These are phyloP conservation scores for Xenops minutus DNA, from an alignment of 2,797 vertebrate species.

Conservation along the genomic window DNA sequence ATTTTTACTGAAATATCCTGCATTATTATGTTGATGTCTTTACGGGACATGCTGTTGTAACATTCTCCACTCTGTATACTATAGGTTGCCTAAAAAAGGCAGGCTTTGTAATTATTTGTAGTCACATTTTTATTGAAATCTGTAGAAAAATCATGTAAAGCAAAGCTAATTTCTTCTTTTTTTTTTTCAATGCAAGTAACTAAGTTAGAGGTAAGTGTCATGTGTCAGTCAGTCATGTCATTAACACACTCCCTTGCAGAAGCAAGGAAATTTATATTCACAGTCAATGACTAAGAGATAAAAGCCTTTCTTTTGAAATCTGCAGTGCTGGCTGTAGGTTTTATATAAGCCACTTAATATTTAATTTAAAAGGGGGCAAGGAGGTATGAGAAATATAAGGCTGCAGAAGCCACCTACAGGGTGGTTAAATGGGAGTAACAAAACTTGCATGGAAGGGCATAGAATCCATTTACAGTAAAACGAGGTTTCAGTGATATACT, in stretches of 20 bases:
- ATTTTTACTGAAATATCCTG: constrained; percentile 93
- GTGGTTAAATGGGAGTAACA: background rate
- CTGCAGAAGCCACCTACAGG: background rate
- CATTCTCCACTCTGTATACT: constrained; percentile 72
- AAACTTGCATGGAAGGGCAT: constrained; percentile 3
- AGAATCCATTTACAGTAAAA: constrained; percentile 1
- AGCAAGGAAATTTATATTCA: constrained; percentile 6
- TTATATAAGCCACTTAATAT: constrained; percentile 23
- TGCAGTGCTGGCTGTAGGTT: constrained; percentile 30
- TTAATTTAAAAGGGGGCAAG: background rate
- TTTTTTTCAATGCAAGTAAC: constrained; percentile 67
- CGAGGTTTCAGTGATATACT: background rate
- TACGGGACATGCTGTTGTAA: constrained; percentile 70
- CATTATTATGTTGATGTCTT: constrained; percentile 83
- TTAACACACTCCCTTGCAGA: background rate
- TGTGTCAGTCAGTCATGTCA: constrained; percentile 14
- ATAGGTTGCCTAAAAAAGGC: constrained; percentile 56
- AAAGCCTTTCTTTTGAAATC: constrained; percentile 40
- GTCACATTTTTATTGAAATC: constrained; percentile 75
- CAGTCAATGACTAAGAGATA: background rate
- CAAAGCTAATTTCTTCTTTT: constrained; percentile 57
- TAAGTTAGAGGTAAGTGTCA: constrained; percentile 50
- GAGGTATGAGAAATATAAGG: background rate
- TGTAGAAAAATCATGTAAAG: constrained; percentile 70
- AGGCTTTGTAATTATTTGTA: constrained; percentile 77